Conservation (phyloP, 2,888 invertebrate species). For the Sialis lutaria region DNA sequence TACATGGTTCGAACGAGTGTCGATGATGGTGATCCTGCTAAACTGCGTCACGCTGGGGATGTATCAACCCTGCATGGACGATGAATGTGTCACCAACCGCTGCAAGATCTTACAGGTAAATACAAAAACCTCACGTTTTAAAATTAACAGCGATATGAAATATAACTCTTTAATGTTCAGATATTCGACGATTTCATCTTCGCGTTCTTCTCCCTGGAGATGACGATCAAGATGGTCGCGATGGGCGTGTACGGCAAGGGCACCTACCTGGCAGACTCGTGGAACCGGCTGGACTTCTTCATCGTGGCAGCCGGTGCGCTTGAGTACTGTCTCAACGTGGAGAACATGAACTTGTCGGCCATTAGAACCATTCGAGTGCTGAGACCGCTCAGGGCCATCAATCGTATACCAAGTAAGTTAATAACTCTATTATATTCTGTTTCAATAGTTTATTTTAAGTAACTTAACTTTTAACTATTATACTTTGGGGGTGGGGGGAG, state of each 20-base stretch:
- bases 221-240: slow-evolving; percentile 96
- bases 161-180: slow-evolving; percentile 42
- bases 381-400: slow-evolving; percentile 92
- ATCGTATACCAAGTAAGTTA: slow-evolving; percentile 96
- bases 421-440: not conserved
- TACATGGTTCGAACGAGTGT: slow-evolving; percentile 96
- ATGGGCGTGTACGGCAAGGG: slow-evolving; percentile 92
- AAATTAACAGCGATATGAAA: not conserved
- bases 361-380: slow-evolving; percentile 96
- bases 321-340: slow-evolving; percentile 85
- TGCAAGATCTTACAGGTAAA: slow-evolving; percentile 83
- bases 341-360: slow-evolving; percentile 95
- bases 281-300: slow-evolving; percentile 97
- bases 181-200: slow-evolving; percentile 98
- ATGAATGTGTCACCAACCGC: slow-evolving; percentile 72
- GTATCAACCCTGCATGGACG: slow-evolving; percentile 98
- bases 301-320: slow-evolving; percentile 88
- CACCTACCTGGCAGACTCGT: slow-evolving; percentile 92
- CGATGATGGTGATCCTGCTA: slow-evolving; percentile 93
- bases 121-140: slow-evolving; percentile 6
- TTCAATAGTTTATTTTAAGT: no score
- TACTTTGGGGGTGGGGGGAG: no score
- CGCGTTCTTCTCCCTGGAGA: slow-evolving; percentile 92
- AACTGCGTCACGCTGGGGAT: slow-evolving; percentile 98
- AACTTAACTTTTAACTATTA: no score